Evolutionary conservation across 2,888 invertebrate genomes (phyloP).

Genomic region (Magallana nippona): DNA sequence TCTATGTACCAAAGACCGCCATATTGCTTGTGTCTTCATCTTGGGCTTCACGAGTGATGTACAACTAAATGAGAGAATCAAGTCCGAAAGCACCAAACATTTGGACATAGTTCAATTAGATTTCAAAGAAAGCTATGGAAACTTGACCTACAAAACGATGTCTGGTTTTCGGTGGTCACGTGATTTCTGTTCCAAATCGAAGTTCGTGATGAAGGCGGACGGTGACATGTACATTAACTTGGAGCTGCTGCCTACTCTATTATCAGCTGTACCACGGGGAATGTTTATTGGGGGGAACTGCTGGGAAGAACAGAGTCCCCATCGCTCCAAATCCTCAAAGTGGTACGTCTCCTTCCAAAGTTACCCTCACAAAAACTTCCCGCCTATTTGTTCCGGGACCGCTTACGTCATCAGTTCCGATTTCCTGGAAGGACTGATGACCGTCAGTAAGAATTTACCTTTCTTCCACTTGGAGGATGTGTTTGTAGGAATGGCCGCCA

Average conservation of each 20-base stretch:
- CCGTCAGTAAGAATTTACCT: conserved; percentile 62
- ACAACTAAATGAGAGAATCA: conserved; percentile 51
- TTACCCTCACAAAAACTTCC: conserved; percentile 61
- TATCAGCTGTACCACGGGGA: conserved; percentile 55
- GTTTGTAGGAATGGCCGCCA: conserved; percentile 67
- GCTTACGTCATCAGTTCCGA: conserved; percentile 68
- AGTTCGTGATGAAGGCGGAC: conserved; percentile 62
- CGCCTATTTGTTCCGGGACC: conserved; percentile 70
- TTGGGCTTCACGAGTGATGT: conserved; percentile 65
- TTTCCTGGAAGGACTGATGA: conserved; percentile 55
- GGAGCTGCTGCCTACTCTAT: conserved; percentile 60
- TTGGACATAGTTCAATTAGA: conserved; percentile 55
- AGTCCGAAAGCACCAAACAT: conserved; percentile 40
- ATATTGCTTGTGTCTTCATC: conserved; percentile 60
- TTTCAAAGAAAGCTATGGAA: conserved; percentile 56
- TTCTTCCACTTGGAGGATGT: conserved; percentile 74
- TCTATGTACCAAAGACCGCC: conserved; percentile 51
- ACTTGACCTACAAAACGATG: conserved; percentile 60
- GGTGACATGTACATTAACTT: conserved; percentile 68
- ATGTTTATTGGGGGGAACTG: conserved; percentile 67
- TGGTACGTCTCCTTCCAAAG: conserved; percentile 68
- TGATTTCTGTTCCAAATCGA: conserved; percentile 47
- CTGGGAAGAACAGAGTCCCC: conserved; percentile 66
- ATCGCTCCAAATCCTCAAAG: conserved; percentile 63
- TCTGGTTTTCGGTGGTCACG: conserved; percentile 55